Percentiles rank a stretch among this genome's conserved stretches.
Conservation (phyloP, 2,888 invertebrate species). For the Aelia acuminata region DNA sequence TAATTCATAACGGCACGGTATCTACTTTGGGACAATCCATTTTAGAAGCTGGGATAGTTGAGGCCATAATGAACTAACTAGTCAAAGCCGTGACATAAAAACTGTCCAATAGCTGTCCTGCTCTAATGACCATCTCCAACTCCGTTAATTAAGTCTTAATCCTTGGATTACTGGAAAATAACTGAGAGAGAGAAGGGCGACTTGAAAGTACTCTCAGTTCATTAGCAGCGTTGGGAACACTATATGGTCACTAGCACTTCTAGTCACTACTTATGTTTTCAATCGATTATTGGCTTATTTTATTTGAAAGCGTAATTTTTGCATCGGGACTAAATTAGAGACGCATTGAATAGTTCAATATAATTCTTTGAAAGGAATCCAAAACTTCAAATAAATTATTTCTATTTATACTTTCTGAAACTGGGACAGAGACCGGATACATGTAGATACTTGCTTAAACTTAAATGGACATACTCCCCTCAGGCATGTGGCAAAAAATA, state of each 20-base stretch:
- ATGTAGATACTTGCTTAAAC: too few species aligned
- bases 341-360: too few species aligned
- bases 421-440: too few species aligned
- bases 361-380: too few species aligned
- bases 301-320: neutral
- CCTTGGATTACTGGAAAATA: neutral
- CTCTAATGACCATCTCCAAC: neutral
- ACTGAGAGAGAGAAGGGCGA: neutral
- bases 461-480: too few species aligned
- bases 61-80: neutral
- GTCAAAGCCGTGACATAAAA: neutral
- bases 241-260: neutral
- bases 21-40: neutral
- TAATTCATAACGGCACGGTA: neutral
- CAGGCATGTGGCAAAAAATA: too few species aligned
- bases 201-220: neutral
- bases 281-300: neutral
- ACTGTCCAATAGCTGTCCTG: neutral
- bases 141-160: neutral
- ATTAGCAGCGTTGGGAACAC: neutral
- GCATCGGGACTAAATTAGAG: neutral
- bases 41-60: neutral
- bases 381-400: too few species aligned
- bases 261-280: neutral
- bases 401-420: too few species aligned